Evolutionary conservation across 1,140 invertebrate species (phyloP), one percentile per base, ranked within the genome.

Genomic region (Procambarus clarkii): DNA sequence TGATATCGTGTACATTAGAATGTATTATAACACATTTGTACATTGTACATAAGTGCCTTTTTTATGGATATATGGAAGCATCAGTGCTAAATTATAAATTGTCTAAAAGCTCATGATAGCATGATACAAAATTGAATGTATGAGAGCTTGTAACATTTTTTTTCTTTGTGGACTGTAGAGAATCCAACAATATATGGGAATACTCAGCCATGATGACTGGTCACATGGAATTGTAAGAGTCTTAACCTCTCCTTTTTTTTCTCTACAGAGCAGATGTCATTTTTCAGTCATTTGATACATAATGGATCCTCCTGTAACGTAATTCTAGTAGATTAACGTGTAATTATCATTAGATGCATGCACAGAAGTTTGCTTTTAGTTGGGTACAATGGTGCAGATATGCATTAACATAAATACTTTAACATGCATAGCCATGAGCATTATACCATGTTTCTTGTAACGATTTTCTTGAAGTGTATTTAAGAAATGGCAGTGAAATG

Each of bases 61-160:
- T 86, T 86, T 91, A 91, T 85, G 82, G 79, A 85, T 85, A 91
- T 91, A 91, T 91, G 83, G 44, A 58, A 50, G 82, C 82, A 85
- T 84, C 76, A 85, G 45, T n/a, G 82, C 76, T 85, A 80, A 86
- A 91, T 46, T 84, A 64, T 50, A 45, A 64, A 13, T 84, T 34
- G 54, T 85, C 81, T 85, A 74, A 71, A 86, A 91, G 58, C 74
- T 89, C 60, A 45, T 74, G 50, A 74, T 74, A 50, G 79, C 60
- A 69, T 15, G 60, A 58, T 46, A 74, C 44, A 48, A 71, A 83
- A 83, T 89, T 89, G 79, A 89, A 82, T 80, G 86, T 81, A 80
- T 89, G 87, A 58, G 54, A 89, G n/a, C 64, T 82, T 83, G 15
- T 76, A 15, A 69, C 13, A 71, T 79, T 3, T 50, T 89, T 58